Evolutionary conservation across 2,797 vertebrate genomes (phyloP).

Genomic region (Epinephelus awoara): DNA sequence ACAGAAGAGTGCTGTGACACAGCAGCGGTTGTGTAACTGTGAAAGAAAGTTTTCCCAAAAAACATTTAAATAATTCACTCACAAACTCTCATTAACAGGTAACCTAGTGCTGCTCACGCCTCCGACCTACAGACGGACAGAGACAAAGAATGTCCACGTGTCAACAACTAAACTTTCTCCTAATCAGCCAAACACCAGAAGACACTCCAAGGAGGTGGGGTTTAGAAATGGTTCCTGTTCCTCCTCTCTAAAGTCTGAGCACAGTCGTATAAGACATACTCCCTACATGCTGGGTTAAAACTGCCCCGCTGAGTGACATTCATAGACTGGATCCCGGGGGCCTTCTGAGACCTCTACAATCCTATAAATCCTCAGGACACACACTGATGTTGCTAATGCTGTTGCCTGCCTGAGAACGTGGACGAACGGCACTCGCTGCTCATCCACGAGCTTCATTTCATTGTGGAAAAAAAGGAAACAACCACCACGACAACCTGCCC

Average conservation of each 20-base stretch:
- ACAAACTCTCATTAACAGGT: slow-evolving; percentile 22
- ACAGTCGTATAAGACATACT: slow-evolving; percentile 41
- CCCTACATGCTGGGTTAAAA: slow-evolving; percentile 13
- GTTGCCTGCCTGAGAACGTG: slow-evolving; percentile 63
- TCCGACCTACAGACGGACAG: background rate
- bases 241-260: slow-evolving; percentile 49
- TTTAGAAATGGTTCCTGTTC: background rate
- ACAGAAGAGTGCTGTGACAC: slow-evolving; percentile 39
- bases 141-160: background rate
- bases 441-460: slow-evolving; percentile 29
- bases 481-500: slow-evolving; percentile 4
- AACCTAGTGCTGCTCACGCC: slow-evolving; percentile 49
- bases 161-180: slow-evolving; percentile 1
- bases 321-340: slow-evolving; percentile 36
- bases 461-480: slow-evolving; percentile 4
- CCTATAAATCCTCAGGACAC: slow-evolving; percentile 67
- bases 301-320: slow-evolving; percentile 30
- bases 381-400: slow-evolving; percentile 60
- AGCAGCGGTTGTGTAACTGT: slow-evolving; percentile 65
- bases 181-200: slow-evolving; percentile 15
- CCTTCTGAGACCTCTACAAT: slow-evolving; percentile 19
- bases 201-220: slow-evolving; percentile 7
- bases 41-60: slow-evolving; percentile 49
- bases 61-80: slow-evolving; percentile 31
- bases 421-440: slow-evolving; percentile 28